A percentile compares a stretch with the other conserved stretches of the same genome.
These are phyloP conservation scores for Ormyrus pomaceus DNA, from an alignment of 2,888 invertebrate species.

Conservation along the genomic window DNA sequence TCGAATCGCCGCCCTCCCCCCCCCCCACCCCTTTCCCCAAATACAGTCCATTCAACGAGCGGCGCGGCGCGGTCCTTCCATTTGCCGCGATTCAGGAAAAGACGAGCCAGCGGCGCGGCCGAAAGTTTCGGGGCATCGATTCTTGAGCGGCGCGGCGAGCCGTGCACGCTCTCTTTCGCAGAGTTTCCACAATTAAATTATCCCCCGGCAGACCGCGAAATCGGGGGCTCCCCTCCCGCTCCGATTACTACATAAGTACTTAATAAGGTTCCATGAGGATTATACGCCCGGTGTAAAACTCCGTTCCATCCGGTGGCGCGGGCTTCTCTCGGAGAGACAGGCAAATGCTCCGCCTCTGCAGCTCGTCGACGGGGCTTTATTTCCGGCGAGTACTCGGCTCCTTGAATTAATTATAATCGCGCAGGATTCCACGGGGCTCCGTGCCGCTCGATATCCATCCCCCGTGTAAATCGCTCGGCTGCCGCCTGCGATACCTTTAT, in stretches of 20 bases:
- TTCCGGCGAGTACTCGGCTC: conserved; percentile 20
- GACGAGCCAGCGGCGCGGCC: conserved; percentile 18
- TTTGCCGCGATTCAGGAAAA: conserved; percentile 53
- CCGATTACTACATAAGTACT: conserved; percentile 43
- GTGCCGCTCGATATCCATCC: conserved; percentile 12
- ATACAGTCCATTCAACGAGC: conserved; percentile 17
- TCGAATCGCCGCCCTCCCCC: conserved; percentile 10
- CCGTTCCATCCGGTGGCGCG: not conserved
- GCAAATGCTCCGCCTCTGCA: not conserved
- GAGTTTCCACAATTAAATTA: conserved; percentile 54
- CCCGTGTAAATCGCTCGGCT: not conserved
- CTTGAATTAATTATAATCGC: conserved; percentile 49
- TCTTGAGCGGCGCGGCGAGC: conserved; percentile 23
- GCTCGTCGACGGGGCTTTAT: conserved; percentile 11
- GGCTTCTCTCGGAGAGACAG: not conserved
- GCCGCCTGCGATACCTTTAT: conserved; percentile 40
- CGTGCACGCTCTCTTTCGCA: not conserved
- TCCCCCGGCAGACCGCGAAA: conserved; percentile 26
- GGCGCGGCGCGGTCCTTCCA: not conserved
- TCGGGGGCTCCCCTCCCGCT: not conserved
- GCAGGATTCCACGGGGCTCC: not conserved
- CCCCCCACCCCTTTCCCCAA: not conserved
- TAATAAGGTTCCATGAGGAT: conserved; percentile 47
- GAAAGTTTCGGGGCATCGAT: conserved; percentile 41
- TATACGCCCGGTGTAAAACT: conserved; percentile 22